Evolutionary conservation across 2,797 vertebrate genomes (phyloP).

Genomic region (Syngnathus acus): DNA sequence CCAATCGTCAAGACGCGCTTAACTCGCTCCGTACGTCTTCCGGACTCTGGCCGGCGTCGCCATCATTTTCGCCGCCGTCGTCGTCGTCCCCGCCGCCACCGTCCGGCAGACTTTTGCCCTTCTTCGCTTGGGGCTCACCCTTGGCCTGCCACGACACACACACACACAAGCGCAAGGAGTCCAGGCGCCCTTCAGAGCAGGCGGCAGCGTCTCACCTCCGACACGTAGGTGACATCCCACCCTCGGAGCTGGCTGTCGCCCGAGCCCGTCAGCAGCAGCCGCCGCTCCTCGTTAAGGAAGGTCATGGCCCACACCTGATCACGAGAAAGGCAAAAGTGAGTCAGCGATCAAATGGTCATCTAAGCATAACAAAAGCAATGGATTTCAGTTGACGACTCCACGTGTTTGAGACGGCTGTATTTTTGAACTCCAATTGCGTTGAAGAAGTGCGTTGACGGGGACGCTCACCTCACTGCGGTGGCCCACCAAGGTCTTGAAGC

Average conservation of each 20-base stretch:
- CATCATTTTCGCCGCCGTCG: constrained; percentile 24
- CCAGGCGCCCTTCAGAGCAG: no score
- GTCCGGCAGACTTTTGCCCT: constrained; percentile 66
- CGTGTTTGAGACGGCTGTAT: no score
- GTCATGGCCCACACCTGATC: constrained; percentile 87
- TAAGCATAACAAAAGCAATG: no score
- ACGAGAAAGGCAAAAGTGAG: neutral
- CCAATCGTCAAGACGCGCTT: neutral
- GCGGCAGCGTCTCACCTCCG: constrained; percentile 71
- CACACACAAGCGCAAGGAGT: neutral
- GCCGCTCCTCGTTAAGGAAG: constrained; percentile 77
- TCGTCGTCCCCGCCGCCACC: constrained; percentile 35
- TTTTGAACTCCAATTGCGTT: no score
- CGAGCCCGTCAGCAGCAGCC: constrained; percentile 85
- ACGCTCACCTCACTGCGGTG: constrained; percentile 86
- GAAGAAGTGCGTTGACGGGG: neutral
- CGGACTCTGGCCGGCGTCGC: constrained; percentile 58
- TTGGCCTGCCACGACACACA: constrained; percentile 49
- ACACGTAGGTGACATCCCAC: constrained; percentile 81
- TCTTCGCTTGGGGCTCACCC: constrained; percentile 82
- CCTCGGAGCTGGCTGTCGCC: constrained; percentile 91
- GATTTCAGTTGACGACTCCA: no score
- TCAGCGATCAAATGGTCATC: no score
- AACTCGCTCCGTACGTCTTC: constrained; percentile 63
- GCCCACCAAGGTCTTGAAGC: constrained; percentile 93